A percentile compares a stretch with the other conserved stretches of the same genome.
These are phyloP conservation scores for Hypanus sabinus DNA, from an alignment of 2,113 vertebrate species.

Conservation along the genomic window DNA sequence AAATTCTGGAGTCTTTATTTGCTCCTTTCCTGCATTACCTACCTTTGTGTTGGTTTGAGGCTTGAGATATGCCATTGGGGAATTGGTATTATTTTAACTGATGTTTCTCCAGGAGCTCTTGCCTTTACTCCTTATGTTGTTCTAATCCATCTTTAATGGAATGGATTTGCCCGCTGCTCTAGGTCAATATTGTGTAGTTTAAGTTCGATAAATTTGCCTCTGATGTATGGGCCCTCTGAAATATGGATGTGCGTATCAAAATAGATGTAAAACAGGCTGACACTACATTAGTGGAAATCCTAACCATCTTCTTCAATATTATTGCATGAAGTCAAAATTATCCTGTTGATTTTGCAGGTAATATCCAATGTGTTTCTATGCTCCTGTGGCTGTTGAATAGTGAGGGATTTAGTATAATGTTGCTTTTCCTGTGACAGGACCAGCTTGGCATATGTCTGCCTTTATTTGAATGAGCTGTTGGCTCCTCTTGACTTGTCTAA, in stretches of 20 bases:
- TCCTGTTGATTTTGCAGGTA: not conserved
- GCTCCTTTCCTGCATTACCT: not conserved
- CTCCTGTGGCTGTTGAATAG: not conserved
- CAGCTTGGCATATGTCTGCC: not conserved
- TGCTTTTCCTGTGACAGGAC: too few species aligned
- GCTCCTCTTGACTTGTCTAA: too few species aligned
- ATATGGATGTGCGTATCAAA: not conserved
- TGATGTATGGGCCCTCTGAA: not conserved
- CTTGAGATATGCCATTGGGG: not conserved
- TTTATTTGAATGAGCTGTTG: too few species aligned
- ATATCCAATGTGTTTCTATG: not conserved
- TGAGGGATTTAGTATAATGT: not conserved
- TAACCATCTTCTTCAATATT: not conserved
- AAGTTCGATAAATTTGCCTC: not conserved
- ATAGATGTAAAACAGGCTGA: not conserved
- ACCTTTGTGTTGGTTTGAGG: not conserved
- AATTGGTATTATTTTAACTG: not conserved
- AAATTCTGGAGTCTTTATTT: not conserved
- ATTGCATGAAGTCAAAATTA: not conserved
- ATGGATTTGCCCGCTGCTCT: not conserved
- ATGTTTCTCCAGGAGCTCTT: not conserved
- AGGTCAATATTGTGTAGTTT: not conserved
- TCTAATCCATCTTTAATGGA: not conserved
- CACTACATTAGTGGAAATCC: not conserved
- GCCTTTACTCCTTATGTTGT: not conserved